phyloP scores from a whole-genome alignment of 1,140 invertebrate species.

The Megalopta genalis region DNA sequence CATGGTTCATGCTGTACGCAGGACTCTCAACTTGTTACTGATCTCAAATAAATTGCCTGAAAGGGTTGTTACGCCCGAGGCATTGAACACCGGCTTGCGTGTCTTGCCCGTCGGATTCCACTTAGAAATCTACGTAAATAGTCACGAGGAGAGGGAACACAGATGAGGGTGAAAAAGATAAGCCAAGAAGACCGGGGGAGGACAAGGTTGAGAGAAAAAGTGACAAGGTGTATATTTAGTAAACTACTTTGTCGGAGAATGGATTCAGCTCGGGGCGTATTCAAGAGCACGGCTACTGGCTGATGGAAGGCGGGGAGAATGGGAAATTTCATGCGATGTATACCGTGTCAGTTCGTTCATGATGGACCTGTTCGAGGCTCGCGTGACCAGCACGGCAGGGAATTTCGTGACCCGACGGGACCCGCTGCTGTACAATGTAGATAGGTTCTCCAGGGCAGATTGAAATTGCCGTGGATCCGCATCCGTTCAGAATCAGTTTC shows the following conservation, averaged over 20 bases:
- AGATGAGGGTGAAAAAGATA: background rate
- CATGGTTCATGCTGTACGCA: too few relatives aligned
- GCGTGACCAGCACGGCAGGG: slow-evolving; percentile 19
- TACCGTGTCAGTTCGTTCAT: background rate
- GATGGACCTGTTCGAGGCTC: background rate
- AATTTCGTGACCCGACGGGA: slow-evolving; percentile 41
- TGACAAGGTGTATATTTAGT: background rate
- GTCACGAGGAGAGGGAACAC: background rate
- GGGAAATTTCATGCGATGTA: too few relatives aligned
- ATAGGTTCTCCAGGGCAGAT: slow-evolving; percentile 17
- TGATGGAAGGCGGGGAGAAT: background rate
- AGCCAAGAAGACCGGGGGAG: too few relatives aligned
- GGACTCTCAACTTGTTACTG: too few relatives aligned
- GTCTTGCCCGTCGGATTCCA: background rate
- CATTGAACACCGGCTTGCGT: slow-evolving; percentile 9
- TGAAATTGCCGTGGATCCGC: slow-evolving; percentile 8
- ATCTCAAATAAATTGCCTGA: too few relatives aligned
- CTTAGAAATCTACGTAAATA: background rate
- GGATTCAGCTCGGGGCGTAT: background rate
- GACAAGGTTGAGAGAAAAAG: background rate
- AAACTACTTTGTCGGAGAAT: slow-evolving; percentile 1
- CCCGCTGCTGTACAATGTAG: slow-evolving; percentile 17
- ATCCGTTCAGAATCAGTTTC: background rate
- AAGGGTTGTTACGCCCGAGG: background rate
- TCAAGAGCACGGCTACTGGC: background rate